Percentiles rank a stretch among this genome's conserved stretches.
phyloP scores from a whole-genome alignment of 2,797 vertebrate species.

The Sebastes cheni region DNA sequence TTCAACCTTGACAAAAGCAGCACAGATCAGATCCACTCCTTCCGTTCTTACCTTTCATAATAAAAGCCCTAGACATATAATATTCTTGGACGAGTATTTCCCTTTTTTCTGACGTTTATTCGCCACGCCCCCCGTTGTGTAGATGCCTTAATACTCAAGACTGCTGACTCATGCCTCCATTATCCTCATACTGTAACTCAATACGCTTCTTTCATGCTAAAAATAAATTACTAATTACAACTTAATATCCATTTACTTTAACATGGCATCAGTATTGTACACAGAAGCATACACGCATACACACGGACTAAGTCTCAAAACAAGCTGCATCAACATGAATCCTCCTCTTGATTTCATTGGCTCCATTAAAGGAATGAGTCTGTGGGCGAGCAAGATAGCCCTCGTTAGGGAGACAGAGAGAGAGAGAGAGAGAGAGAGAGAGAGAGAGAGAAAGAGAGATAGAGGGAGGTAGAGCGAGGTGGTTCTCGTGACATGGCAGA shows the following conservation, averaged over 20 bases:
- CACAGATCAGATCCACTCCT: no score
- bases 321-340: conserved; percentile 59
- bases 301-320: conserved; percentile 13
- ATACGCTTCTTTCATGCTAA: background rate
- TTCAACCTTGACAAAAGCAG: no score
- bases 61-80: no score
- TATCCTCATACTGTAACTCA: background rate
- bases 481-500: conserved; percentile 61
- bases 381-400: conserved; percentile 40
- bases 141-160: background rate
- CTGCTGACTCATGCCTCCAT: conserved; percentile 13
- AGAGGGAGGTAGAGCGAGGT: background rate
- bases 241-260: conserved; percentile 28
- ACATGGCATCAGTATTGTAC: background rate
- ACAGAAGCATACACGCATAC: background rate
- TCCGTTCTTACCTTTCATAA: no score
- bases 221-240: conserved; percentile 12
- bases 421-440: background rate
- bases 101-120: no score
- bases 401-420: conserved; percentile 25
- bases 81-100: no score
- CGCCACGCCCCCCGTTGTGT: background rate
- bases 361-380: conserved; percentile 76
- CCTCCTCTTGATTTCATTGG: conserved; percentile 62
- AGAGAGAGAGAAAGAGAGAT: background rate